Conservation (phyloP, 2,888 invertebrate species). For the Callosobruchus maculatus region DNA sequence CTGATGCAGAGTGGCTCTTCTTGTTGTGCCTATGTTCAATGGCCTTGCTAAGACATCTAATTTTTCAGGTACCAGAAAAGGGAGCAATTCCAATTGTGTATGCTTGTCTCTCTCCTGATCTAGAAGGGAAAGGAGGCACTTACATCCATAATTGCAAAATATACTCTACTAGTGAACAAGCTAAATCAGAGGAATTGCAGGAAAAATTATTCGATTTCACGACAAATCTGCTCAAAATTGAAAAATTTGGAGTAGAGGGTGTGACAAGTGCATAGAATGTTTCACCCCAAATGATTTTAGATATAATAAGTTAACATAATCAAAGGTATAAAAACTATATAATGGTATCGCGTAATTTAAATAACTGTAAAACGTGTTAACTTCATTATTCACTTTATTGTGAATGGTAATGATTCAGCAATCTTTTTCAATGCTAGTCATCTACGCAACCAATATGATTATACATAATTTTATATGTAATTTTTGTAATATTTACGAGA, state of each 20-base stretch:
- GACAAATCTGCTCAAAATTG: slow-evolving; percentile 57
- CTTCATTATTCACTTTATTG: background rate
- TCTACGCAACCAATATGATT: background rate
- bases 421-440: background rate
- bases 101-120: slow-evolving; percentile 68
- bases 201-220: slow-evolving; percentile 67
- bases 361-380: background rate
- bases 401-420: background rate
- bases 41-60: too few relatives aligned
- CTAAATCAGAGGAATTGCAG: slow-evolving; percentile 51
- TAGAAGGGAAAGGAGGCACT: slow-evolving; percentile 74
- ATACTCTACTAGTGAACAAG: slow-evolving; percentile 54
- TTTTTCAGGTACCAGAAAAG: slow-evolving; percentile 65
- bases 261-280: too few relatives aligned
- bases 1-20: too few relatives aligned
- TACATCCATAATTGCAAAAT: slow-evolving; percentile 77
- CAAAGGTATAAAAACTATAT: too few relatives aligned
- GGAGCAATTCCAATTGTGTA: slow-evolving; percentile 77
- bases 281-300: background rate
- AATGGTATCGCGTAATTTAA: background rate
- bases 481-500: background rate
- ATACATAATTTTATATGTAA: background rate
- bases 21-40: too few relatives aligned
- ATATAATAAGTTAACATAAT: too few relatives aligned
- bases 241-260: slow-evolving; percentile 45